Evolutionary conservation across 30 jellyfish, hydroid and myxozoan species (phyloP), one percentile per base, ranked within the genome.

Genomic region (Morbakka virulenta): DNA sequence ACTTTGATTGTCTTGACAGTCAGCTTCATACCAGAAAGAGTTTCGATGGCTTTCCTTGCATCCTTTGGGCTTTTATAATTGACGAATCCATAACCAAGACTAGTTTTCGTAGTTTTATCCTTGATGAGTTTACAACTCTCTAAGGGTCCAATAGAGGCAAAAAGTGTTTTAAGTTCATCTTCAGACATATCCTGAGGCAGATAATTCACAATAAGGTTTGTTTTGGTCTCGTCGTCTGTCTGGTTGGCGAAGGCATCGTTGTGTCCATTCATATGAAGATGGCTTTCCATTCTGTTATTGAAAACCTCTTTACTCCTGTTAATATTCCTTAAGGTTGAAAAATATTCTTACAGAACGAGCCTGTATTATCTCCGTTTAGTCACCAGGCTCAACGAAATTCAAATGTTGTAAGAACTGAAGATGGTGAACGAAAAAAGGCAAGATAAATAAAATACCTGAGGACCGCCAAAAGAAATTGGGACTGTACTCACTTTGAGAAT

Each of bases 151-250:
- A 87, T 81, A 25, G 97, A 87, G 26, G 99, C 77, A 82, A 94
- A 94, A 52, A 94, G 76, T 50, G 96, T 94, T 29, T 86, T 74
- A 26, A 94, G 79, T 67, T 94, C 99, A 52, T 84, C 97, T 62
- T 94, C 99, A 30, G 96, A 79, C 99, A 94, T 94, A 80, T 94
- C 97, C 68, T 94, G 99, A 17, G 99, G 99, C 86, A 94, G 93
- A 85, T 94, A 94, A 74, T 94, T 94, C 27, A 94, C 94, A 67
- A 94, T 94, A 79, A 94, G 94, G 68, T 94, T 94, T 62, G 97
- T 94, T 76, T 91, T 94, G 27, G 90, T 77, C 75, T 72, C 92
- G 52, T 68, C 96, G 71, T 81, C 94, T 26, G 61, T 71, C 50
- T 64, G 69, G 84, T 66, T 70, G 66, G 72, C 31, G 77, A 82